Conservation (phyloP, 2,113 vertebrate species). For the Microcebus jonahi region DNA sequence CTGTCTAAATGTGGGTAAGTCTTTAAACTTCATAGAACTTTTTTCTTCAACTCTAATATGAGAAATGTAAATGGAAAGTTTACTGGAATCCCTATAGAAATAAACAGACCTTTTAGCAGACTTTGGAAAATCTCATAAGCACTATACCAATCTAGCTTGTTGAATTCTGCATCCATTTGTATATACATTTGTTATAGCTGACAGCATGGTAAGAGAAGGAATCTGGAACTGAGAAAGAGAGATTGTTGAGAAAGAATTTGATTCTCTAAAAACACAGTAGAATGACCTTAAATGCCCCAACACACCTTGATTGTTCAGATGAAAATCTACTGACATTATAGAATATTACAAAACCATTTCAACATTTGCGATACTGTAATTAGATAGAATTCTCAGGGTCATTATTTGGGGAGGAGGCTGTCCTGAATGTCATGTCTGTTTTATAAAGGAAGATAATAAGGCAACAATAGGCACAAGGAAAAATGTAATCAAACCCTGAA, state of each 20-base stretch:
- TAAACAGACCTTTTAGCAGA: neutral
- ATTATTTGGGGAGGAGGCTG: neutral
- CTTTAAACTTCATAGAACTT: neutral
- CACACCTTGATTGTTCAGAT: neutral
- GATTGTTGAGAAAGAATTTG: neutral
- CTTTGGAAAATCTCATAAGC: neutral
- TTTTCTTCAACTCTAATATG: neutral
- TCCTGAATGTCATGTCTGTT: neutral
- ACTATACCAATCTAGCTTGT: neutral
- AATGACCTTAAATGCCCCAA: neutral
- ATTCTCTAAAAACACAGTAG: neutral
- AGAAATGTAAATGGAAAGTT: neutral
- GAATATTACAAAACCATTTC: neutral
- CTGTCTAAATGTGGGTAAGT: neutral
- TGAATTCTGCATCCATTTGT: neutral
- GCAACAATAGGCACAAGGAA: neutral
- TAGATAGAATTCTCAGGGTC: neutral
- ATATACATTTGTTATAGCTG: neutral
- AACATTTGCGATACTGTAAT: neutral
- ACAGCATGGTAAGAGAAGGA: neutral
- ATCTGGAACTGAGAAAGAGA: neutral
- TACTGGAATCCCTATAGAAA: neutral
- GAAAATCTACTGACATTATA: neutral
- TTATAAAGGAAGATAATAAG: neutral
- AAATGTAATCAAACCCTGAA: neutral